These are phyloP conservation scores for Urophycis tenuis DNA, from an alignment of 2,797 vertebrate genomes.

Conservation along the genomic window DNA sequence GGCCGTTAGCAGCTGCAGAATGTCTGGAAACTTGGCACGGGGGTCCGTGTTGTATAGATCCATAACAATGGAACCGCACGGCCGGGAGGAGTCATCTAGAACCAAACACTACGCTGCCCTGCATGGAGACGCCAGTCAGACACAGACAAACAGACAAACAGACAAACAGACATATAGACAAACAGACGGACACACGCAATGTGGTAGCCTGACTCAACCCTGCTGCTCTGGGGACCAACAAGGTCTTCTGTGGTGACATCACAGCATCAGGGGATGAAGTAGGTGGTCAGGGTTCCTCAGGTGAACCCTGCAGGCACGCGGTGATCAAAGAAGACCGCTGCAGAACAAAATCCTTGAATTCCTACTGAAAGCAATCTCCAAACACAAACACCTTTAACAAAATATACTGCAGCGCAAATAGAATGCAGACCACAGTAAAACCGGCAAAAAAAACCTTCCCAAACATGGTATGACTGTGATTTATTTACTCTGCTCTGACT, in stretches of 20 bases:
- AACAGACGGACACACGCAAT: constrained; percentile 30
- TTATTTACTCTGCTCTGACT: constrained; percentile 31
- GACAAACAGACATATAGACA: constrained; percentile 21
- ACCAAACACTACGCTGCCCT: constrained; percentile 18
- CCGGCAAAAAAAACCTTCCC: constrained; percentile 32
- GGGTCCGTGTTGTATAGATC: constrained; percentile 12
- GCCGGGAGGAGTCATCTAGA: constrained; percentile 36
- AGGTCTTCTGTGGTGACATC: constrained; percentile 9
- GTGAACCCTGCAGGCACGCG: too few relatives aligned
- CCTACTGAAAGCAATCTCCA: neutral
- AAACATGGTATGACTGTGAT: constrained; percentile 33
- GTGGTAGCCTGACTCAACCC: constrained; percentile 32
- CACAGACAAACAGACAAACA: constrained; percentile 9
- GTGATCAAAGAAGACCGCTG: neutral
- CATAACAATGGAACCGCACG: constrained; percentile 24
- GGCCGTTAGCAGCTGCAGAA: neutral
- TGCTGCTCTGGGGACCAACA: constrained; percentile 24
- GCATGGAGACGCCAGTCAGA: constrained; percentile 24
- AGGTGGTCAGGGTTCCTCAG: neutral
- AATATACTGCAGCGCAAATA: constrained; percentile 10
- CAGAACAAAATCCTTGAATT: neutral
- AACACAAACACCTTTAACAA: neutral
- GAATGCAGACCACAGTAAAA: constrained; percentile 10
- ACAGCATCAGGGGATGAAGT: too few relatives aligned
- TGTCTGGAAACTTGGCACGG: neutral